phyloP scores from a whole-genome alignment of 1,140 invertebrate species.

The Leptinotarsa texana region DNA sequence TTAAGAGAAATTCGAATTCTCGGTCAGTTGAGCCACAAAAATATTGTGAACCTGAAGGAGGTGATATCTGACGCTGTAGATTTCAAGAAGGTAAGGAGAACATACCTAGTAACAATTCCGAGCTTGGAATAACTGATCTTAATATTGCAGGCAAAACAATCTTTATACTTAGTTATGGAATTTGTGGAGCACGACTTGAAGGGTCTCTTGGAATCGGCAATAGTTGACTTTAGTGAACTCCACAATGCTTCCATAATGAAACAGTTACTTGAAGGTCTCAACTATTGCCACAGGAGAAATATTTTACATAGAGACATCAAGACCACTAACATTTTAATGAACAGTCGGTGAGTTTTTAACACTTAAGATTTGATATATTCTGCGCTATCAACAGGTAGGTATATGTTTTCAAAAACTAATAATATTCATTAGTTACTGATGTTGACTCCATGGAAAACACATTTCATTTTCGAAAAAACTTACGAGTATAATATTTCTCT shows the following conservation, averaged over 20 bases:
- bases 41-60: constrained; percentile 97
- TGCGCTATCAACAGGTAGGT: not conserved
- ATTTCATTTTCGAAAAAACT: too few relatives aligned
- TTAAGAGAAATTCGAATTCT: constrained; percentile 99
- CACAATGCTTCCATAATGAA: constrained; percentile 98
- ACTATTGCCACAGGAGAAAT: constrained; percentile 97
- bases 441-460: too few relatives aligned
- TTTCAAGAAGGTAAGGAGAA: constrained; percentile 80
- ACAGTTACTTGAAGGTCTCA: constrained; percentile 93
- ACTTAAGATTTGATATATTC: not conserved
- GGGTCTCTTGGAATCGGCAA: constrained; percentile 95
- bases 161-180: constrained; percentile 99
- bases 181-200: constrained; percentile 99
- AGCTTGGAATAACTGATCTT: too few relatives aligned
- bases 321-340: constrained; percentile 99
- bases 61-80: constrained; percentile 97
- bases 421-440: too few relatives aligned
- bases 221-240: constrained; percentile 93
- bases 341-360: constrained; percentile 81
- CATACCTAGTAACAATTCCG: too few relatives aligned
- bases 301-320: constrained; percentile 99
- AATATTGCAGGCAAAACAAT: constrained; percentile 80
- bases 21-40: constrained; percentile 94
- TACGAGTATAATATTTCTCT: too few relatives aligned
- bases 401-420: not conserved